Conservation (phyloP, 2,797 vertebrate species). For the Limnodromus scolopaceus region DNA sequence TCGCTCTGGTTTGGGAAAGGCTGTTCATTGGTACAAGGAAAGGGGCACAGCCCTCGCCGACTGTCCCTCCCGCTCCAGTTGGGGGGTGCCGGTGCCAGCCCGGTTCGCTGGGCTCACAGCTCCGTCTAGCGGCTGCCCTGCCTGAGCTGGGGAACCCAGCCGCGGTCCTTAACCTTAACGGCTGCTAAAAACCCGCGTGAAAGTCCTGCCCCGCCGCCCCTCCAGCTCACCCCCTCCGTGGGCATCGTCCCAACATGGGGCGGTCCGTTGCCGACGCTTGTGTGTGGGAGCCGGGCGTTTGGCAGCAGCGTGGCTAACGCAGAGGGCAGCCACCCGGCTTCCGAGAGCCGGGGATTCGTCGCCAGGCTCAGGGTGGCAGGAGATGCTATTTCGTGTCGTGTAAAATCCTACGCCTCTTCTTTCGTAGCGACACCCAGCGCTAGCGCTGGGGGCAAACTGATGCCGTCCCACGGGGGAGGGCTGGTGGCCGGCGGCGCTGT, state of each 20-base stretch:
- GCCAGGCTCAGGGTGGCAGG: neutral
- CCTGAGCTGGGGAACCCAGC: fast-evolving
- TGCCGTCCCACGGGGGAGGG: neutral
- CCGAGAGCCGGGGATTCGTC: no score
- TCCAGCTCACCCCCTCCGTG: fast-evolving
- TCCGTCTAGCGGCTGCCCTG: neutral
- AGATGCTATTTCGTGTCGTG: fast-evolving
- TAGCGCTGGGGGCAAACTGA: fast-evolving
- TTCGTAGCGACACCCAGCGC: neutral
- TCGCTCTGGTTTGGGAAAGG: fast-evolving
- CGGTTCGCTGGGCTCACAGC: neutral
- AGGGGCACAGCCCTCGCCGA: fast-evolving
- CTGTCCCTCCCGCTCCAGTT: fast-evolving
- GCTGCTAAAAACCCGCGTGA: no score
- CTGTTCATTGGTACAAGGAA: fast-evolving
- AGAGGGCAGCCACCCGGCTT: neutral
- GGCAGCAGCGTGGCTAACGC: neutral
- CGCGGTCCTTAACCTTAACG: fast-evolving
- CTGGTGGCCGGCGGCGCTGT: fast-evolving
- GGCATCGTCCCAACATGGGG: fast-evolving
- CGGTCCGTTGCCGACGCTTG: no score
- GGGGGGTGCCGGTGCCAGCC: neutral
- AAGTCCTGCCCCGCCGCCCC: neutral
- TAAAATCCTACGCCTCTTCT: fast-evolving
- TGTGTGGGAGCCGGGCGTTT: neutral